These are phyloP conservation scores for Chaetodon trifascialis DNA, from an alignment of 2,113 vertebrate genomes.

Conservation along the genomic window DNA sequence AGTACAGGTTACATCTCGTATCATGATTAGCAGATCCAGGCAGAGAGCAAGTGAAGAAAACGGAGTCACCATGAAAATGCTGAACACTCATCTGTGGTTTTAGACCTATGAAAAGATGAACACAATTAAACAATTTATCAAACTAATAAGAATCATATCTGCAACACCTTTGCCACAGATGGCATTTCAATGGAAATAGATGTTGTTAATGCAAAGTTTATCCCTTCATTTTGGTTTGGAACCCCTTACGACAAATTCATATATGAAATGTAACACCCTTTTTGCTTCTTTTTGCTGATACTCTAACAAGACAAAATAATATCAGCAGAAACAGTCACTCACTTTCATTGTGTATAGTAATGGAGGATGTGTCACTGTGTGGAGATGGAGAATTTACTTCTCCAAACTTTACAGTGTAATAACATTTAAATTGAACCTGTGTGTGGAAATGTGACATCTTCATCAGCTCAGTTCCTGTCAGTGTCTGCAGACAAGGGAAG, in stretches of 20 bases:
- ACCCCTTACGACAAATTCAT: too few species aligned
- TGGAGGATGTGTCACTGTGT: neutral
- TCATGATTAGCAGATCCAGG: too few species aligned
- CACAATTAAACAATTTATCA: neutral
- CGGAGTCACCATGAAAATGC: too few species aligned
- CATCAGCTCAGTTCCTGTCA: constrained; percentile 45
- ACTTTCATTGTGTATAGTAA: constrained; percentile 25
- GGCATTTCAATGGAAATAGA: neutral
- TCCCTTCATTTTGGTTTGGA: too few species aligned
- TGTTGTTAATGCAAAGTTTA: neutral
- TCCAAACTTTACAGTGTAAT: constrained; percentile 8
- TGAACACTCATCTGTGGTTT: too few species aligned
- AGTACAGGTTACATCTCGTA: too few species aligned
- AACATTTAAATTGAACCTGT: constrained; percentile 37
- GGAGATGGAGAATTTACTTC: neutral
- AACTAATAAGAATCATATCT: neutral
- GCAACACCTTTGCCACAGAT: neutral
- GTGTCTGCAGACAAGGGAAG: neutral
- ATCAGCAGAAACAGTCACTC: neutral
- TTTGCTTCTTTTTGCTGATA: too few species aligned
- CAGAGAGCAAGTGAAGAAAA: too few species aligned
- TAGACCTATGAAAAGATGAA: too few species aligned
- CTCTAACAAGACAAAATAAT: too few species aligned
- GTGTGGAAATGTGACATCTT: accelerated
- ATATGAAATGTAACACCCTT: neutral